Base-by-base conservation (phyloP, 1,140 invertebrate species). In the Bombus ignitus region DNA sequence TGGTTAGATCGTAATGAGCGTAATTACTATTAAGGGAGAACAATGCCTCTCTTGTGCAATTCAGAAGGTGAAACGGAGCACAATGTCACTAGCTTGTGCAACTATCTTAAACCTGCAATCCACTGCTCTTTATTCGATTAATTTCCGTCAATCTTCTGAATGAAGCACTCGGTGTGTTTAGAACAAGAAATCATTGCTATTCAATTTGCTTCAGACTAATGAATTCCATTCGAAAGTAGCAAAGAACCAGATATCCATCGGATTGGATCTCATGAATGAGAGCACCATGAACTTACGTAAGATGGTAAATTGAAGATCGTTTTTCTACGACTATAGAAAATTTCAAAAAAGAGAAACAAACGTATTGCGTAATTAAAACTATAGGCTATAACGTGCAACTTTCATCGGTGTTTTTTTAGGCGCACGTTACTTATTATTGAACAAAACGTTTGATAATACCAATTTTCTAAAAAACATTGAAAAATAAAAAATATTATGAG, bases 11-110 rank as follows among this genome's bases (percentile, higher is more conserved):
- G 42, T 89, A 89, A 89, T 81, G 71, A 89, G 59, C 42, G 70
- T 89, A 84, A 89, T 89, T 87, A 89, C 65, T 62, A 83, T 86
- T 77, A 81, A 75, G 25, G 35, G 32, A 57, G 78, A 89, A 89
- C 88, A 89, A 89, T 89, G 76, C 71, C 65, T 28, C 5, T 8
- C 62, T 86, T 86, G 81, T 25, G 84, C 76, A 89, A 77, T 53
- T 59, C 59, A 22, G 44, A 66, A 9, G 73, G 66, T 62, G 70
- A 68, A 86, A 72, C 74, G 44, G 75, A 28, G 77, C 70, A 42
- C 88, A 89, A 89, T 89, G 88, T 89, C 88, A 89, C 84, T 87
- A 84, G 42, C 87, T 89, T 75, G 68, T 62, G 82, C 66, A 70
- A 89, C 86, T 77, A 42, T 39, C 37, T 47, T 28, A n/a, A 42